Base-by-base conservation (phyloP, 2,797 vertebrate species). In the Ciconia nigra region DNA sequence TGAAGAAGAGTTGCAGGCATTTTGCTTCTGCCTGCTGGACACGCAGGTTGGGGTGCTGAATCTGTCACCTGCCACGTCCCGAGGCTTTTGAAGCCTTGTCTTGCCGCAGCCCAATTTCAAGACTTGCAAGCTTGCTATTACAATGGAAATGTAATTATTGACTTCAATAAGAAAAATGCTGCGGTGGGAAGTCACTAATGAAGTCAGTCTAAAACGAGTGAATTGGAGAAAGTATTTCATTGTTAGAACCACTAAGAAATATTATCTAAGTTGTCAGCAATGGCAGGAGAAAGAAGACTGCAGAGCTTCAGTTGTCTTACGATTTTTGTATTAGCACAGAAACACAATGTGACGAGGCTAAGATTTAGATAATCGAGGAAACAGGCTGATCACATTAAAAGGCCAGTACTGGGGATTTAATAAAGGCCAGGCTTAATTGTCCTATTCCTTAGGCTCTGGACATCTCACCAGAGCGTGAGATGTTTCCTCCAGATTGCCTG, bases 361-460 rank as follows among this genome's bases (percentile, higher is more conserved):
- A 18, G 58, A 65, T 72, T 80, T 37, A 1, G 29, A 39, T 26
- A 57, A 55, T 33, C 0, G 0, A 80, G 31, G 35, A 81, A 72
- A 58, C 7, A 63, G 33, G 19, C 17, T 63, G 47, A 14, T 59
- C 18, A 2, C 20, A 17, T 51, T n/a, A 58, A 93, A 89, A 85
- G 37, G 21, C 55, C 42, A 42, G 20, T 52, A 54, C 28, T 49
- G 31, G 77, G 33, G 11, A 18, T 67, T 82, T 82, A 46, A 83
- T 92, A 47, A 92, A 96, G 73, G 52, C 52, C 13, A 91, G 54
- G 31, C 22, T 83, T 86, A 81, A 93, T 91, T 93, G 10, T 86
- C 19, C n/a, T 77, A 11, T 74, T 94, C 70, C 55, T 84, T 81
- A n/a, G 35, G 78, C 91, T 76, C 79, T 49, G 71, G 58, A 37